phyloP scores from a whole-genome alignment of 2,797 vertebrate genomes.

The Manis pentadactyla region DNA sequence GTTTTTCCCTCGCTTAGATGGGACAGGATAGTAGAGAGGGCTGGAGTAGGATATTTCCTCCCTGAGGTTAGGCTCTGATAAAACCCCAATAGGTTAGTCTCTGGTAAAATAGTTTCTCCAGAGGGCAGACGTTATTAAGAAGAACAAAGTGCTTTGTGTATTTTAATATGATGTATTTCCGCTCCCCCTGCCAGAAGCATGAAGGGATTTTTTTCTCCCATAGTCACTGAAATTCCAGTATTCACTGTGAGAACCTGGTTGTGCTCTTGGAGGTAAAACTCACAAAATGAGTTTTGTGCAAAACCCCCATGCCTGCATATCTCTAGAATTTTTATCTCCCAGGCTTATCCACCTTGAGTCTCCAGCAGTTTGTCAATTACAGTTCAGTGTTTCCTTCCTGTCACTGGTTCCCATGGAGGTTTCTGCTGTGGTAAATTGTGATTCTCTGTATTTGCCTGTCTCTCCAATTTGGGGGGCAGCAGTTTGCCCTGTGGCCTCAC shows the following conservation, averaged over 20 bases:
- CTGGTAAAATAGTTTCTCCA: background rate
- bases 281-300: background rate
- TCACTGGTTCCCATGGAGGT: background rate
- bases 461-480: background rate
- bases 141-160: background rate
- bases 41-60: background rate
- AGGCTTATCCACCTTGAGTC: background rate
- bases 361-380: background rate
- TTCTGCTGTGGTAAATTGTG: background rate
- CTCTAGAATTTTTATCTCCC: background rate
- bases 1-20: background rate
- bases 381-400: background rate
- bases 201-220: background rate
- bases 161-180: background rate
- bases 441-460: background rate
- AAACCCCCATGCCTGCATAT: background rate
- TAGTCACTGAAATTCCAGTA: background rate
- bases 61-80: background rate
- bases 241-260: background rate
- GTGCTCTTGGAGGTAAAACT: background rate
- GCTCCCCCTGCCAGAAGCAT: background rate
- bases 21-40: background rate
- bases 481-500: background rate
- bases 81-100: background rate
- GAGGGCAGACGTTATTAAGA: background rate